Evolutionary conservation across 2,888 invertebrate genomes (phyloP), one percentile per base, ranked within the genome.

Genomic region (Galerucella calmariensis): DNA sequence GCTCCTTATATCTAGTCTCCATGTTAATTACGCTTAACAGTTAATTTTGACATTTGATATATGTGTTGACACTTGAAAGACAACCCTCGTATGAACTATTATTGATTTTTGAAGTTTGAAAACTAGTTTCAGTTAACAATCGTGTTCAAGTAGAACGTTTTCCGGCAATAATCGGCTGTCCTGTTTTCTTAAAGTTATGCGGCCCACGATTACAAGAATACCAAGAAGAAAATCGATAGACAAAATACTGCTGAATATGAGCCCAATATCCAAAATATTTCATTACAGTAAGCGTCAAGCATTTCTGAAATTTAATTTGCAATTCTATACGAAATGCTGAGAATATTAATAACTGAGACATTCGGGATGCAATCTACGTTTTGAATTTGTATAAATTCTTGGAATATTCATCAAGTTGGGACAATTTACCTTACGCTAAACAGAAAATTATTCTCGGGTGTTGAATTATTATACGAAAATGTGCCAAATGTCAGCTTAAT

Each of bases 241-340:
- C 16, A 56, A 56, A 71, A 65, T 71, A 44, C 41, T 56, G 14
- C 65, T 71, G 63, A 65, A 71, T 56, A 71, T 48, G 71, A 44
- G 53, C 44, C 59, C 65, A 56, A 65, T 71, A 71, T 71, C 58
- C 27, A 71, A 71, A 71, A 71, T 71, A 71, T 71, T 71, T 71
- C 65, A 71, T 71, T 71, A 71, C 20, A 65, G 56, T 71, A 24
- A 71, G 46, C 71, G 71, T 41, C 71, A 63, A 51, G 65, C 63
- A 71, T 71, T 27, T 71, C 65, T 56, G 65, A 71, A 71, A 71
- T 71, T 71, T 71, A 53, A 71, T 71, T 71, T 71, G 65, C 58
- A 65, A 71, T 71, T 65, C 71, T 71, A 24, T 63, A 41, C 63
- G 63, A 63, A 70, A n/a, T 61, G n/a, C 61, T 61, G 41, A 53